Evolutionary conservation across 2,888 invertebrate species (phyloP), one percentile per base, ranked within the genome.

Genomic region (Lithophane socia): DNA sequence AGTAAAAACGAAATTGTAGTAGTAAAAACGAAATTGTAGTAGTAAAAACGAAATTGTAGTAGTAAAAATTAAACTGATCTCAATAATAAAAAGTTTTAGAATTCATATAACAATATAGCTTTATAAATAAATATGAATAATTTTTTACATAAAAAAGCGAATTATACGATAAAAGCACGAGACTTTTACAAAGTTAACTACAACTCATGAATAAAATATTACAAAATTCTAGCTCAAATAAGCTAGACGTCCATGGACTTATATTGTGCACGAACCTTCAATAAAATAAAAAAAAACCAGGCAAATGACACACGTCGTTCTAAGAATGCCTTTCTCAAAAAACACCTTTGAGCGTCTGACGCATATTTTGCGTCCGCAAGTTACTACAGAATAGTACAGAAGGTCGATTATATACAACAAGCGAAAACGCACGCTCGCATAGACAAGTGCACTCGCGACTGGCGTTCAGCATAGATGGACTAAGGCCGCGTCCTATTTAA

Each of bases 191-290:
- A 16, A 42, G 21, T 49, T 56, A 77, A 49, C 67, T 49, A 29
- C 24, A n/a, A 54, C n/a, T 44, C 29, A 60, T 52, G 10, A 60
- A 78, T 77, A 21, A 78, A 60, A 78, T 52, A 52, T 77, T n/a
- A 24, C n/a, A 69, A 78, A 52, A 37, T 29, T 2, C 18, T 68
- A 68, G 13, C 29, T n/a, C 8, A 24, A 58, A n/a, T 18, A 67
- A 49, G 16, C 7, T 49, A 77, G 29, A 44, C 29, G n/a, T 29
- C 24, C 16, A 49, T 37, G n/a, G n/a, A 61, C 21, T 16, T 61
- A 24, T n/a, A 24, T 7, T 47, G n/a, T 58, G 47, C 47, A 7
- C 18, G n/a, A 16, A 18, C n/a, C 18, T 73, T 73, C 47, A 47
- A 37, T 58, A 58, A 73, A 16, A 71, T 61, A 21, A 2, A 37